Percentiles rank a stretch among this genome's conserved stretches.
These are phyloP conservation scores for Mus musculus DNA, from an alignment of 2,113 vertebrate species.

Conservation along the genomic window DNA sequence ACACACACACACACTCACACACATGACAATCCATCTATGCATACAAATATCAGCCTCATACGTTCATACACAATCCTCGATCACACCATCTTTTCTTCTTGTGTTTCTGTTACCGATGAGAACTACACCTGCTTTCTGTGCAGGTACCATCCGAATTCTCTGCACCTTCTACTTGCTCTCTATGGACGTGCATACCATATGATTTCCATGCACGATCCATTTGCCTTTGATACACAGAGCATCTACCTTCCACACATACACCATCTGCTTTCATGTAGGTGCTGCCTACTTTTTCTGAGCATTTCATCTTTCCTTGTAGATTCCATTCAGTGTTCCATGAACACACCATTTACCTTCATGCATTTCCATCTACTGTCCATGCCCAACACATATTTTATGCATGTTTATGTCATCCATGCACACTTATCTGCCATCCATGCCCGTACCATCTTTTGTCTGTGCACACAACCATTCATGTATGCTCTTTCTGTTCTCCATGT, in stretches of 20 bases:
- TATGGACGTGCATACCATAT: background rate
- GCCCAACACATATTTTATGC: background rate
- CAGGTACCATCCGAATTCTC: background rate
- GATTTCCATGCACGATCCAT: background rate
- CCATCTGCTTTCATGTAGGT: background rate
- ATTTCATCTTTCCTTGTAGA: background rate
- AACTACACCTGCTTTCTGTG: background rate
- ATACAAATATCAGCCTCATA: background rate
- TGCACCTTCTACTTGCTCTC: background rate
- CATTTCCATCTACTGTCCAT: background rate
- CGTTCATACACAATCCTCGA: background rate
- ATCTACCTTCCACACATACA: background rate
- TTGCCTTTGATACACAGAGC: background rate
- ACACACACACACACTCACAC: background rate
- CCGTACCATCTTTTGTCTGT: background rate
- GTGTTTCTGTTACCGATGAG: background rate
- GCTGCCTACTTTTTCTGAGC: background rate
- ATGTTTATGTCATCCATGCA: background rate
- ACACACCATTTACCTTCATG: background rate
- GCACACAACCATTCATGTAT: background rate
- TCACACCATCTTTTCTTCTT: background rate
- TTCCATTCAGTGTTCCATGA: too few relatives aligned
- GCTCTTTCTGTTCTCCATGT: background rate
- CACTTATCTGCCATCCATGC: background rate
- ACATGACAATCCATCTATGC: background rate